These are phyloP conservation scores for Chorisops tibialis DNA, from an alignment of 2,888 invertebrate species.

Conservation along the genomic window DNA sequence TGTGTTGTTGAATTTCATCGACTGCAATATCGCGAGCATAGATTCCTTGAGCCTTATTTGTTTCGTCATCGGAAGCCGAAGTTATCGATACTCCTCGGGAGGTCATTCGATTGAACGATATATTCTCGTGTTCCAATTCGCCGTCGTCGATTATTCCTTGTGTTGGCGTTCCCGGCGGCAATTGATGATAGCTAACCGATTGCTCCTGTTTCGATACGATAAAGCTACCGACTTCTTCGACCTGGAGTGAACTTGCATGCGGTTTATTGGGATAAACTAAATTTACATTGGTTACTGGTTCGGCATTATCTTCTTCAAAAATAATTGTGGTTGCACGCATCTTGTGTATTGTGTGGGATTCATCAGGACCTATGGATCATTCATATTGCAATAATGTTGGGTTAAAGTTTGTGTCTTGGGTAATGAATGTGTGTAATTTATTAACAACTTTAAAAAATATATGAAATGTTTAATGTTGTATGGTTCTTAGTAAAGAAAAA, in stretches of 20 bases:
- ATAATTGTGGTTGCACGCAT: slow-evolving; percentile 60
- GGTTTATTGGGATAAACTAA: slow-evolving; percentile 54
- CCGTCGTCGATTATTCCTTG: slow-evolving; percentile 57
- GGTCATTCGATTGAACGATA: slow-evolving; percentile 45
- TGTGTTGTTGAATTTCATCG: slow-evolving; percentile 57
- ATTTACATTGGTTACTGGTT: slow-evolving; percentile 38
- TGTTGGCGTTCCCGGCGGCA: slow-evolving; percentile 51
- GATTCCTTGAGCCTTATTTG: slow-evolving; percentile 49
- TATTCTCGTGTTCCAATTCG: slow-evolving; percentile 46
- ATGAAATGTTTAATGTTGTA: background rate
- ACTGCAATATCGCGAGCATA: slow-evolving; percentile 59
- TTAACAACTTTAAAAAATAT: background rate
- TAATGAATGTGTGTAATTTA: no score
- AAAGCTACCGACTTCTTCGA: slow-evolving; percentile 56
- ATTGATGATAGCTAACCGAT: slow-evolving; percentile 21
- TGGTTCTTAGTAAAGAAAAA: background rate
- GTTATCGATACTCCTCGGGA: slow-evolving; percentile 63
- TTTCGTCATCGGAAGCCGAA: slow-evolving; percentile 63
- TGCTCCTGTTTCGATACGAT: slow-evolving; percentile 33
- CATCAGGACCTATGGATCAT: slow-evolving; percentile 62
- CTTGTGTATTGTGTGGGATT: slow-evolving; percentile 65
- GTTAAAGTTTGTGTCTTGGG: slow-evolving; percentile 21
- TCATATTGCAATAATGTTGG: slow-evolving; percentile 54
- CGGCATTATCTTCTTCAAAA: slow-evolving; percentile 54
- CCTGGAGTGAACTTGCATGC: slow-evolving; percentile 57